These are phyloP conservation scores for Callipepla squamata DNA, from an alignment of 2,113 vertebrate species.

Conservation along the genomic window DNA sequence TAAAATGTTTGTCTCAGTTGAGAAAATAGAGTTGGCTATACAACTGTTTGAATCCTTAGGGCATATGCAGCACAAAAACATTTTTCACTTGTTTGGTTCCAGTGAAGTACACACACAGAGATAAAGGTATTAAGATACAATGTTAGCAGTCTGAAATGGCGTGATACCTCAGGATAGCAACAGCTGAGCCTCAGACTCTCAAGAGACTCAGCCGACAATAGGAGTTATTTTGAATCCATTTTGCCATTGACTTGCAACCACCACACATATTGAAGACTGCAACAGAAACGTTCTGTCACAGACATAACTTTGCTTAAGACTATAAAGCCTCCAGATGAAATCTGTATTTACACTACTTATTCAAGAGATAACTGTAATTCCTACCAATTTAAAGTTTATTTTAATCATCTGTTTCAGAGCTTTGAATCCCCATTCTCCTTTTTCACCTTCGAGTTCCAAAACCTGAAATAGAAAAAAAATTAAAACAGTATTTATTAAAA, in stretches of 20 bases:
- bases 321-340: not conserved
- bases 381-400: slow-evolving; percentile 99
- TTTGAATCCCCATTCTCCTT: slow-evolving; percentile 99
- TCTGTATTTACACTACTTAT: not conserved
- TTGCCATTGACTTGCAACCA: not conserved
- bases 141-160: not conserved
- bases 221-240: not conserved
- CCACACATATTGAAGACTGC: not conserved
- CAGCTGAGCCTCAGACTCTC: not conserved
- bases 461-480: slow-evolving; percentile 82
- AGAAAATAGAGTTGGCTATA: not conserved
- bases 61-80: not conserved
- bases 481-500: not conserved
- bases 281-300: not conserved
- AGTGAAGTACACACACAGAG: not conserved
- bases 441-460: slow-evolving; percentile 97
- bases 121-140: not conserved
- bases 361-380: slow-evolving; percentile 45
- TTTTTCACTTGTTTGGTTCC: not conserved
- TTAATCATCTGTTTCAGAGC: slow-evolving; percentile 99
- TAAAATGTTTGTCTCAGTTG: not conserved
- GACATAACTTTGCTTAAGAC: not conserved
- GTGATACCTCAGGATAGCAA: not conserved
- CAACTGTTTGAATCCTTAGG: not conserved
- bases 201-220: not conserved